Percentiles rank a stretch among this genome's conserved stretches.
phyloP scores from a whole-genome alignment of 2,888 invertebrate species.

The Balanococcus diminutus region DNA sequence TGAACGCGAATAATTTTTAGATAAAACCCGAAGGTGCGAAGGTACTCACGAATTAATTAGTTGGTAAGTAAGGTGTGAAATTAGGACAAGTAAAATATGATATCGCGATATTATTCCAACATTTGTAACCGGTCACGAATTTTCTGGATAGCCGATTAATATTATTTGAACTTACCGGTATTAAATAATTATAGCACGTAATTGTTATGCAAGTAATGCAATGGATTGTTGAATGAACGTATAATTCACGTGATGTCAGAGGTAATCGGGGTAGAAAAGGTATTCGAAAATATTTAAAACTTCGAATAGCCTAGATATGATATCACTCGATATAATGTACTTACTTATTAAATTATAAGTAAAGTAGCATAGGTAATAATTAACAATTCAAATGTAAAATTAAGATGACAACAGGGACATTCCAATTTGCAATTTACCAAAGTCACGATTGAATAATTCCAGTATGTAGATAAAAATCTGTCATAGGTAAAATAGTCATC shows the following conservation, averaged over 20 bases:
- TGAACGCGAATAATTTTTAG: not conserved
- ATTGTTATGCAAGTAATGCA: conserved; percentile 19
- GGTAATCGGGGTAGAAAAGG: not conserved
- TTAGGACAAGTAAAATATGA: conserved; percentile 49
- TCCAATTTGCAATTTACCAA: too few species aligned
- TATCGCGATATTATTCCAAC: conserved; percentile 35
- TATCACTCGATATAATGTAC: too few species aligned
- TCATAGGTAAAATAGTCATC: not conserved
- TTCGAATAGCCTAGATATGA: not conserved
- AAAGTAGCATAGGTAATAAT: too few species aligned
- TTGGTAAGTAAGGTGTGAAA: conserved; percentile 45
- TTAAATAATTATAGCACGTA: conserved; percentile 28
- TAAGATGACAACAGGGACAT: too few species aligned
- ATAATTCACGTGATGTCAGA: not conserved
- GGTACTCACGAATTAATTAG: conserved; percentile 45
- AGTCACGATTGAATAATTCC: not conserved
- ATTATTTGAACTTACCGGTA: not conserved
- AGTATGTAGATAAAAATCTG: not conserved
- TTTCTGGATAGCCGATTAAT: conserved; percentile 3
- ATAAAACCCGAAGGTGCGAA: conserved; percentile 4
- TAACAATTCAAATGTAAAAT: too few species aligned
- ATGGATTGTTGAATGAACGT: not conserved
- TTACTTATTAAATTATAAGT: too few species aligned
- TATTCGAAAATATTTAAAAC: not conserved
- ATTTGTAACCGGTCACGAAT: conserved; percentile 49